Evolutionary conservation across 2,888 invertebrate species (phyloP).

Genomic region (Ectobius pallidus): DNA sequence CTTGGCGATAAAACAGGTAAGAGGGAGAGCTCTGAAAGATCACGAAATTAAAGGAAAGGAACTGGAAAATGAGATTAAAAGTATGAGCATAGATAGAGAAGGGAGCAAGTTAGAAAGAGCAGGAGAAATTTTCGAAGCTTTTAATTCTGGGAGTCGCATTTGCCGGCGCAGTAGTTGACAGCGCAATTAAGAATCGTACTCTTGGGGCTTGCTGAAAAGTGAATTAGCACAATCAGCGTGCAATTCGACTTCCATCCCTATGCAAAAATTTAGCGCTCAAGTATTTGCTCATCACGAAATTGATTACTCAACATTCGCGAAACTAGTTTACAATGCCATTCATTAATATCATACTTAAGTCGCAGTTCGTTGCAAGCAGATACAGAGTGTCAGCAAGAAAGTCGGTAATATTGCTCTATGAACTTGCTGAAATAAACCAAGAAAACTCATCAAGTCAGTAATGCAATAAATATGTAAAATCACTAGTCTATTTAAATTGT

Average conservation of each 20-base stretch:
- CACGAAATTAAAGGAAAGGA: slow-evolving; percentile 18
- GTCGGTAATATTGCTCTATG: too few relatives aligned
- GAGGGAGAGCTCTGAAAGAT: neutral
- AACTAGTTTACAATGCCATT: too few relatives aligned
- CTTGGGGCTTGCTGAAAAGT: slow-evolving; percentile 9
- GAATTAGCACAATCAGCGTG: slow-evolving; percentile 26
- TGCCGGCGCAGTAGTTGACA: slow-evolving; percentile 2
- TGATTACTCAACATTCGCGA: neutral
- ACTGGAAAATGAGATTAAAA: slow-evolving; percentile 27
- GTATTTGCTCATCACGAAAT: neutral
- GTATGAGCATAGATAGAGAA: slow-evolving; percentile 19
- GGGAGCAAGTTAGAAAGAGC: neutral
- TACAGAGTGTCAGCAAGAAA: too few relatives aligned
- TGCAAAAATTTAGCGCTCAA: neutral
- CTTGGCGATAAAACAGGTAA: slow-evolving; percentile 8
- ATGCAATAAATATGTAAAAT: too few relatives aligned
- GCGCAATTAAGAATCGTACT: slow-evolving; percentile 19
- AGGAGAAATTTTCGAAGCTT: neutral
- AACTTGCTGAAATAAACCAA: too few relatives aligned
- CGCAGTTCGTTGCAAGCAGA: too few relatives aligned
- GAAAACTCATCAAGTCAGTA: too few relatives aligned
- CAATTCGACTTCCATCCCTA: neutral
- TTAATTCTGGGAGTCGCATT: slow-evolving; percentile 14
- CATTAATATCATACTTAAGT: too few relatives aligned
- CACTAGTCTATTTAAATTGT: too few relatives aligned